Conservation (phyloP, 2,797 vertebrate genomes). For the Ctenopoma kingsleyae region DNA sequence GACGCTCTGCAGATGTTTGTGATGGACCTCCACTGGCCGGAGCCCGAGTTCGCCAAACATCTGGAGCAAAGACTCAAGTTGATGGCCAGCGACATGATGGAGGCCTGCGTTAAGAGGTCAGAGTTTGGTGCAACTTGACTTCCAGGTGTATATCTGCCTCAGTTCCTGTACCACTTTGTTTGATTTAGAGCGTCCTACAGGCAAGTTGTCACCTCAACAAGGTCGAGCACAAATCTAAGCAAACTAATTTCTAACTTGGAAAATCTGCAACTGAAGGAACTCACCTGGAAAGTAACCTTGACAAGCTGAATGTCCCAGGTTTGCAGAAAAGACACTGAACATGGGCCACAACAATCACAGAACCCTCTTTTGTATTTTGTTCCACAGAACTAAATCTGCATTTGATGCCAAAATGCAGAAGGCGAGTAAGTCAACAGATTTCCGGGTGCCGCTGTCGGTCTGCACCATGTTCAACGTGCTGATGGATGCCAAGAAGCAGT, state of each 20-base stretch:
- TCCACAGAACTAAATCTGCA: conserved; percentile 91
- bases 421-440: conserved; percentile 90
- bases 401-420: conserved; percentile 95
- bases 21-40: conserved; percentile 96
- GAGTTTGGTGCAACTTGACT: neutral
- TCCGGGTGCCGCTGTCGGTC: conserved; percentile 87
- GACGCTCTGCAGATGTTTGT: conserved; percentile 97
- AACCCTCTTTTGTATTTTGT: neutral
- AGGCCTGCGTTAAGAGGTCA: conserved; percentile 97
- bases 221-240: too few relatives aligned
- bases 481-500: conserved; percentile 94
- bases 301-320: too few relatives aligned
- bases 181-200: neutral
- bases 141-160: conserved; percentile 2
- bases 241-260: neutral
- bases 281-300: neutral
- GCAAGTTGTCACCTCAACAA: too few relatives aligned
- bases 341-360: neutral
- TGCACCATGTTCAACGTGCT: conserved; percentile 98
- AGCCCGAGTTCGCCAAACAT: conserved; percentile 95
- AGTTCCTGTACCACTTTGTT: neutral
- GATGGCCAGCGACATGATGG: conserved; percentile 99
- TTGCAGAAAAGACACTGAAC: too few relatives aligned
- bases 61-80: conserved; percentile 97
- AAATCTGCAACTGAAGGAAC: neutral